A percentile compares a stretch with the other conserved stretches of the same genome.
These are phyloP conservation scores for Merops nubicus DNA, from an alignment of 2,113 vertebrate species.

Conservation along the genomic window DNA sequence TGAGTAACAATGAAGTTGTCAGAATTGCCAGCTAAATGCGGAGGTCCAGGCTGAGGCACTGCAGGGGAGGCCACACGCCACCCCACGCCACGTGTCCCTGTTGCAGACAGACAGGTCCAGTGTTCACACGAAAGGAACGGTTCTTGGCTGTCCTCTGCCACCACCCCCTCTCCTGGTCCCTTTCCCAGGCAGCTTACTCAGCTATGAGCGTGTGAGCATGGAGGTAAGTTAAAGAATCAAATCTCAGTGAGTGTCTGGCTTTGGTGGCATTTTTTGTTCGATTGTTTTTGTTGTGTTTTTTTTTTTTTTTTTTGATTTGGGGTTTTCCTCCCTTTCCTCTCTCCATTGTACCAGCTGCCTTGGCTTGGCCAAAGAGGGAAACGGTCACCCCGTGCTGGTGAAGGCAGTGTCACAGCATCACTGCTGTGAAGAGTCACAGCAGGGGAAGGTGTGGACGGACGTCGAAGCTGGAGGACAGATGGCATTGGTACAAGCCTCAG, in stretches of 20 bases:
- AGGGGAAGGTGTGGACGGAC: not conserved
- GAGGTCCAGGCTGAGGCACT: not conserved
- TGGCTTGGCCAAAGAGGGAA: not conserved
- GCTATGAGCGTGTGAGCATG: not conserved
- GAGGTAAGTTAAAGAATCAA: not conserved
- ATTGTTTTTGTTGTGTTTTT: not conserved
- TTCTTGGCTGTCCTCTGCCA: not conserved
- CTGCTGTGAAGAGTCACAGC: too few species aligned
- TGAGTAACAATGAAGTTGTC: not conserved
- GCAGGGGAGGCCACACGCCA: not conserved
- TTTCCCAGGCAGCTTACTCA: not conserved
- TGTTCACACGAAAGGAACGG: not conserved
- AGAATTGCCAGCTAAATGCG: conserved; percentile 43
- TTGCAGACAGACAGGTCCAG: not conserved
- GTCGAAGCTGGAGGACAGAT: not conserved
- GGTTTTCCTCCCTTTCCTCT: too few species aligned
- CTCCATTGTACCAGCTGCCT: not conserved
- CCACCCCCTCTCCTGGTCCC: not conserved
- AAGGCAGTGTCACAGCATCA: not conserved
- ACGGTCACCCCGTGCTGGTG: not conserved
- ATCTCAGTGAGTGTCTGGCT: not conserved
- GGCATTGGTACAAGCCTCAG: not conserved
- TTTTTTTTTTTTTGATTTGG: not conserved
- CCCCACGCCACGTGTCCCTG: not conserved
- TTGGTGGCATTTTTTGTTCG: not conserved